phyloP scores from a whole-genome alignment of 2,113 vertebrate genomes.

The Plotosus lineatus region DNA sequence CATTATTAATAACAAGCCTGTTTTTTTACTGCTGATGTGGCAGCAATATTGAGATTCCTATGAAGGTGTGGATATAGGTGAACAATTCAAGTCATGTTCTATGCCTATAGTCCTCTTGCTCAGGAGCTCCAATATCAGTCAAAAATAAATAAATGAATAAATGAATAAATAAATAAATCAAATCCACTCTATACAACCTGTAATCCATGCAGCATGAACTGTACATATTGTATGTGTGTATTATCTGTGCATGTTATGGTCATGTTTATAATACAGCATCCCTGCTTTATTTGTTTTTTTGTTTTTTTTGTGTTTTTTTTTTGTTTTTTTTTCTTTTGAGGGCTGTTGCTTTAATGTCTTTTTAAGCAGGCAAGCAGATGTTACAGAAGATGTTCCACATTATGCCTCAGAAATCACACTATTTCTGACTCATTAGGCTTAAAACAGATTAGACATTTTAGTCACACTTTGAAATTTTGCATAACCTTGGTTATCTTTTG shows the following conservation, averaged over 20 bases:
- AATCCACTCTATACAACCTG: too few relatives aligned
- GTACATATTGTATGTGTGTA: not conserved
- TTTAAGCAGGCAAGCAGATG: not conserved
- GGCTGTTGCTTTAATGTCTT: not conserved
- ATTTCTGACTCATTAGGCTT: not conserved
- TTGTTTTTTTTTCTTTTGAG: too few relatives aligned
- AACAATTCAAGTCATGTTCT: too few relatives aligned
- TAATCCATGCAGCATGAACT: not conserved
- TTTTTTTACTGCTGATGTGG: too few relatives aligned
- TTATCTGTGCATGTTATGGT: not conserved
- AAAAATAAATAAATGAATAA: too few relatives aligned
- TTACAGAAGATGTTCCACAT: not conserved
- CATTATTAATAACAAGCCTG: too few relatives aligned
- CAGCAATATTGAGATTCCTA: too few relatives aligned
- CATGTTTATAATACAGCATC: not conserved
- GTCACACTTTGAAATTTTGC: not conserved
- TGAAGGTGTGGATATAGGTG: too few relatives aligned
- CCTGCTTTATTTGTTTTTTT: not conserved
- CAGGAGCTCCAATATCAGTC: too few relatives aligned
- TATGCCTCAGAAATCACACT: not conserved
- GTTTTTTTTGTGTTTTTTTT: too few relatives aligned
- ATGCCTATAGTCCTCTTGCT: too few relatives aligned
- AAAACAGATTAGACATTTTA: not conserved
- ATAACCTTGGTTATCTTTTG: not conserved
- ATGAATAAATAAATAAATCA: too few relatives aligned